Conservation (phyloP, 2,888 invertebrate genomes). For the Augochlorella aurata region DNA sequence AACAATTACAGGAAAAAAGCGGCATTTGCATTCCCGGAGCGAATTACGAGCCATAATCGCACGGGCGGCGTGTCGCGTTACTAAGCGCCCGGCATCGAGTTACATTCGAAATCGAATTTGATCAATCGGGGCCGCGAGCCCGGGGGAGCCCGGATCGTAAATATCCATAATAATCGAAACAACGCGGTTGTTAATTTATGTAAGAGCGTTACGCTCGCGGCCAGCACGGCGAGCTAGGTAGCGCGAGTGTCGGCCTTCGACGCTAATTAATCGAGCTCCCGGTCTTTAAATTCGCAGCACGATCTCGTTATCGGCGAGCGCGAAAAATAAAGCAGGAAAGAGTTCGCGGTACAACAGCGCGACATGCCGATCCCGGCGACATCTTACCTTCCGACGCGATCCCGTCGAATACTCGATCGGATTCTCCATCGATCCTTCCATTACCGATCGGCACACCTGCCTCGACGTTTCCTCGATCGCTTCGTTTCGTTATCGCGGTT, state of each 20-base stretch:
- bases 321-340: slow-evolving; percentile 5
- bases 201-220: slow-evolving; percentile 12
- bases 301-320: background rate
- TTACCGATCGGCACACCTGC: background rate
- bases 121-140: background rate
- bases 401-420: background rate
- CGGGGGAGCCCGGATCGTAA: background rate
- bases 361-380: background rate
- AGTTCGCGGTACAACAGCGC: background rate
- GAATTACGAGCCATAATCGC: background rate
- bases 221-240: background rate
- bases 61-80: background rate
- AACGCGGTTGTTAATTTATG: slow-evolving; percentile 19
- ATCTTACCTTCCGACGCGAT: background rate
- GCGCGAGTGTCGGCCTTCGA: slow-evolving; percentile 24
- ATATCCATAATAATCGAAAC: background rate
- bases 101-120: background rate
- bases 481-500: background rate
- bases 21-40: background rate
- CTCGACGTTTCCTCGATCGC: background rate
- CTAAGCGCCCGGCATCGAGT: background rate
- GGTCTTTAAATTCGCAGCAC: slow-evolving; percentile 7
- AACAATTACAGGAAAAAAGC: background rate
- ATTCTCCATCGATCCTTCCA: background rate
- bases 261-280: slow-evolving; percentile 13